Conservation (phyloP, 1,140 invertebrate species). For the Telenomus remus region DNA sequence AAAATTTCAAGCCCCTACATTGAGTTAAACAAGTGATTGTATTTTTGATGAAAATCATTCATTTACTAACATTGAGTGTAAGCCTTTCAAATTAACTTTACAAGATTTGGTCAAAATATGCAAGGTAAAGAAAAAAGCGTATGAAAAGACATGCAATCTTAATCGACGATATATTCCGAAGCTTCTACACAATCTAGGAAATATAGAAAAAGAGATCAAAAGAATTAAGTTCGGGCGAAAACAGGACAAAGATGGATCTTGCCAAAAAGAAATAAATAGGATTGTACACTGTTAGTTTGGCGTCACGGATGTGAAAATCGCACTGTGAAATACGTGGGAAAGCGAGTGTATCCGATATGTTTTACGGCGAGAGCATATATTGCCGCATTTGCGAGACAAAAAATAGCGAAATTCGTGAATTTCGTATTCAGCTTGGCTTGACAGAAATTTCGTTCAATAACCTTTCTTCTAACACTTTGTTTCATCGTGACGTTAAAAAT, state of each 20-base stretch:
- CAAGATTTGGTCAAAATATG: too few relatives aligned
- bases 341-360: slow-evolving; percentile 14
- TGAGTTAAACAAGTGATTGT: too few relatives aligned
- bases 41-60: too few relatives aligned
- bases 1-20: too few relatives aligned
- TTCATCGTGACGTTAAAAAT: too few relatives aligned
- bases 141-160: too few relatives aligned
- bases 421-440: slow-evolving; percentile 12
- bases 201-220: background rate
- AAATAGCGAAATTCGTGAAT: slow-evolving; percentile 18
- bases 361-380: slow-evolving; percentile 24
- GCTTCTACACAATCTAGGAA: too few relatives aligned
- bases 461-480: too few relatives aligned
- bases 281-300: slow-evolving; percentile 34
- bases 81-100: too few relatives aligned
- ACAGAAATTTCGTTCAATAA: slow-evolving; percentile 14
- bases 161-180: too few relatives aligned
- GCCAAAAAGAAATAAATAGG: slow-evolving; percentile 42
- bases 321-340: slow-evolving; percentile 47
- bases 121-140: too few relatives aligned
- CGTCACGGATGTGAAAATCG: slow-evolving; percentile 49
- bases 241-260: slow-evolving; percentile 41
- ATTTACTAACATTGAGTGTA: too few relatives aligned
- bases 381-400: slow-evolving; percentile 11
- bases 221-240: slow-evolving; percentile 4